phyloP scores from a whole-genome alignment of 2,888 invertebrate species.

The Tenthredo scrophulariae region DNA sequence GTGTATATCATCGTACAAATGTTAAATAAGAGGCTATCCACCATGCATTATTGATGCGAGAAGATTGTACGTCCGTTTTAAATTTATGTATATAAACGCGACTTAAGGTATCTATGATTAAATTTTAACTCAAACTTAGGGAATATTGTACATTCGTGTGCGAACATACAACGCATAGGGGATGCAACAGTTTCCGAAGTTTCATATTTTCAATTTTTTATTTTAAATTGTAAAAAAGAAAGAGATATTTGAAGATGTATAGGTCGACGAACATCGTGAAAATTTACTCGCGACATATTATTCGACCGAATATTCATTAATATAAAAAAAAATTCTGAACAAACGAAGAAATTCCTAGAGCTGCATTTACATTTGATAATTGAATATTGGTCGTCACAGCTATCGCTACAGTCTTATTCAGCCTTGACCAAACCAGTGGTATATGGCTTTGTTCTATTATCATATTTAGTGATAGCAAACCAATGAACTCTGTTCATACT shows the following conservation, averaged over 20 bases:
- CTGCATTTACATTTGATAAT: conserved; percentile 24
- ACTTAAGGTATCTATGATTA: not conserved
- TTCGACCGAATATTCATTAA: not conserved
- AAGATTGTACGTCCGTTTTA: conserved; percentile 17
- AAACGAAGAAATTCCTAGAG: not conserved
- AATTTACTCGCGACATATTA: not conserved
- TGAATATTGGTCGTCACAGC: not conserved
- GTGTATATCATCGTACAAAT: conserved; percentile 29
- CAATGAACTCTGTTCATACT: conserved; percentile 2
- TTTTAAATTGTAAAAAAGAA: not conserved
- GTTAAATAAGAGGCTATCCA: conserved; percentile 1
- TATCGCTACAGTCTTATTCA: not conserved
- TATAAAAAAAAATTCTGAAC: not conserved
- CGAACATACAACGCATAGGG: not conserved
- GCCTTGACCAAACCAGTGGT: not conserved
- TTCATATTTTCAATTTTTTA: not conserved
- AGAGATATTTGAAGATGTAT: not conserved
- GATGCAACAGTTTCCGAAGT: not conserved
- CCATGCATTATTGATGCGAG: conserved; percentile 3
- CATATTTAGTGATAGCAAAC: conserved; percentile 4
- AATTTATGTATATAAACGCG: not conserved
- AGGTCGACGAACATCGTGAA: not conserved
- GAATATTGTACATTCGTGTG: not conserved
- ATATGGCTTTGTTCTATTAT: not conserved
- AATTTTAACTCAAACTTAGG: not conserved